Evolutionary conservation across 2,113 vertebrate genomes (phyloP), one percentile per base, ranked within the genome.

Genomic region (Ictalurus furcatus): DNA sequence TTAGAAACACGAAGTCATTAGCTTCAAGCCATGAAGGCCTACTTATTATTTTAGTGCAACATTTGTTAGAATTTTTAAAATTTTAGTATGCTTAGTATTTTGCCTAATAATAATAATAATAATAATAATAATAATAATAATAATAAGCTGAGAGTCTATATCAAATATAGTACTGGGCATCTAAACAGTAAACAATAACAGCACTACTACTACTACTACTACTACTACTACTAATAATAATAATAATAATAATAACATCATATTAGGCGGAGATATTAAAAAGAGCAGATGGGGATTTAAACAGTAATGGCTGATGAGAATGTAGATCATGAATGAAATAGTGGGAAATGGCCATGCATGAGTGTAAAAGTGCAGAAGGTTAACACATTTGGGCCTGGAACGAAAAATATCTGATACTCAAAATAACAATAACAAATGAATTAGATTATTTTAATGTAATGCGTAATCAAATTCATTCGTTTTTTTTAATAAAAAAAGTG

Each of bases 301-400:
- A 40, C 6, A 40, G 1, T 6, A 23, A 17, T 79, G 44, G 16
- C n/a, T 52, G 25, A 54, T 30, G 2, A 30, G 14, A 54, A 28
- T n/a, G 48, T 78, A 5, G 34, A 21, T 73, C 37, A 40, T 25
- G 19, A 76, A 44, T 48, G 1, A 78, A 44, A 80, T 30, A 5
- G 92, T 91, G 91, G 96, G 92, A 95, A 95, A 94, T 94, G 80
- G 76, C 25, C 89, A 83, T 92, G 90, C 88, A 92, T 90, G 91
- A 90, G 71, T 94, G 85, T 93, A 90, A 94, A 94, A 93, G 91
- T 92, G 89, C 92, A 90, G 90, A 89, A 91, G 61, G 91, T 92
- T 93, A 91, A 92, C 91, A 93, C 92, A 92, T 93, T 92, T 90
- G 90, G 88, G 87, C 91, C 34, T 79, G 56, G 9, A 25, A 25